These are phyloP conservation scores for Hybos culiciformis DNA, from an alignment of 2,888 invertebrate genomes.

Conservation along the genomic window DNA sequence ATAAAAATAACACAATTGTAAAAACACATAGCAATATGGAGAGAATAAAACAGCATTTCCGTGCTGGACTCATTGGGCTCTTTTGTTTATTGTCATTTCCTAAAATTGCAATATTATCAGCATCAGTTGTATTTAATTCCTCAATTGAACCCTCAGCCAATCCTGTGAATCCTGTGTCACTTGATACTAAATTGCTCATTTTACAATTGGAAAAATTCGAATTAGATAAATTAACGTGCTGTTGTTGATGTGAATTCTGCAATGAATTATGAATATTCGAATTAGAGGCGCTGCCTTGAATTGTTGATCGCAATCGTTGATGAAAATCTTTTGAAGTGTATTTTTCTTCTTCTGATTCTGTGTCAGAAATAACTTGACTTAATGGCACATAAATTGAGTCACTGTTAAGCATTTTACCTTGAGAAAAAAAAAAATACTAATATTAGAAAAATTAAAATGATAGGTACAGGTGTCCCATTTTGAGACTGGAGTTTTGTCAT, in stretches of 20 bases:
- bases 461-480: too few relatives aligned
- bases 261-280: slow-evolving; percentile 8
- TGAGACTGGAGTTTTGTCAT: too few relatives aligned
- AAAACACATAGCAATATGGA: slow-evolving; percentile 58
- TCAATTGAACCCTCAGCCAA: too few relatives aligned
- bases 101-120: slow-evolving; percentile 33
- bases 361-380: slow-evolving; percentile 65
- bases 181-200: slow-evolving; percentile 14
- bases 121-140: slow-evolving; percentile 26
- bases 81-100: slow-evolving; percentile 16
- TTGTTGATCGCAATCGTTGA: too few relatives aligned
- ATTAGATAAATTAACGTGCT: not conserved
- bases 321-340: slow-evolving; percentile 24
- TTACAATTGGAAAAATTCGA: slow-evolving; percentile 14
- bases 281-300: slow-evolving; percentile 11
- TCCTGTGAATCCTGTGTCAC: slow-evolving; percentile 13
- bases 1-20: slow-evolving; percentile 58
- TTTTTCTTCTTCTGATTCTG: slow-evolving; percentile 61
- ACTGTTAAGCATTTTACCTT: too few relatives aligned
- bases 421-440: too few relatives aligned
- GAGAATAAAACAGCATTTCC: slow-evolving; percentile 52
- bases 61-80: slow-evolving; percentile 50
- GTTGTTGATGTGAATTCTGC: slow-evolving; percentile 1
- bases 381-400: too few relatives aligned
- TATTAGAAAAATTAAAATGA: too few relatives aligned